Conservation (phyloP, 2,888 invertebrate species). For the Lasioglossum vierecki region DNA sequence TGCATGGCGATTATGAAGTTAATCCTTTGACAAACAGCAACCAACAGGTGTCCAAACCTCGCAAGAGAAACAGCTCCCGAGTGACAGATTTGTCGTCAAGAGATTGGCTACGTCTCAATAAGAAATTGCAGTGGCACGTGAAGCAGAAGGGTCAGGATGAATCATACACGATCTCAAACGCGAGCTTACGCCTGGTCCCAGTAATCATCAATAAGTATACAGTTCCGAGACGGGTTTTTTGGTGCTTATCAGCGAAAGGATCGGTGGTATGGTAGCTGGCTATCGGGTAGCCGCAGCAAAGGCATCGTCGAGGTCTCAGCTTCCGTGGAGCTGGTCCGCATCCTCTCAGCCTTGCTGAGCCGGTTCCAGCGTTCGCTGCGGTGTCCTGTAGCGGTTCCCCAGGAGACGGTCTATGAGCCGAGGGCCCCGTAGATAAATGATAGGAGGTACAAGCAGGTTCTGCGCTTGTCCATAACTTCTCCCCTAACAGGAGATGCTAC, state of each 20-base stretch:
- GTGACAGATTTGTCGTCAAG: background rate
- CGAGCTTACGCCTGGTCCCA: background rate
- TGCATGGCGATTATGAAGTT: too few species aligned
- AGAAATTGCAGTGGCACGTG: background rate
- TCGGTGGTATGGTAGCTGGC: background rate
- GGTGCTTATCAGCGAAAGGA: background rate
- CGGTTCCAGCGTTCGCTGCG: background rate
- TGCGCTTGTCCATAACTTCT: conserved; percentile 31
- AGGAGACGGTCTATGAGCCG: conserved; percentile 12
- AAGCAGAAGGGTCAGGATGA: background rate
- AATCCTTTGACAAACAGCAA: background rate
- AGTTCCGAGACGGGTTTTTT: background rate
- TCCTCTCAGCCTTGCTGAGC: background rate
- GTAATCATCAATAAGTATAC: conserved; percentile 5
- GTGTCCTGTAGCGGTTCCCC: conserved; percentile 21
- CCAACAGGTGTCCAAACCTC: background rate
- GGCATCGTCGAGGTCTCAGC: background rate
- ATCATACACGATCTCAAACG: background rate
- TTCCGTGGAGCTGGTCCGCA: background rate
- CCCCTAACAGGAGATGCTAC: conserved; percentile 48
- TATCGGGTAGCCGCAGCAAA: background rate
- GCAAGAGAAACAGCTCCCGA: background rate
- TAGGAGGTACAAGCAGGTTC: conserved; percentile 29
- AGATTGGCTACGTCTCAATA: background rate
- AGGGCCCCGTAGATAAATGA: conserved; percentile 45